Percentiles rank a stretch among this genome's conserved stretches.
phyloP scores from a whole-genome alignment of 2,888 invertebrate species.

The Lottia scabra region DNA sequence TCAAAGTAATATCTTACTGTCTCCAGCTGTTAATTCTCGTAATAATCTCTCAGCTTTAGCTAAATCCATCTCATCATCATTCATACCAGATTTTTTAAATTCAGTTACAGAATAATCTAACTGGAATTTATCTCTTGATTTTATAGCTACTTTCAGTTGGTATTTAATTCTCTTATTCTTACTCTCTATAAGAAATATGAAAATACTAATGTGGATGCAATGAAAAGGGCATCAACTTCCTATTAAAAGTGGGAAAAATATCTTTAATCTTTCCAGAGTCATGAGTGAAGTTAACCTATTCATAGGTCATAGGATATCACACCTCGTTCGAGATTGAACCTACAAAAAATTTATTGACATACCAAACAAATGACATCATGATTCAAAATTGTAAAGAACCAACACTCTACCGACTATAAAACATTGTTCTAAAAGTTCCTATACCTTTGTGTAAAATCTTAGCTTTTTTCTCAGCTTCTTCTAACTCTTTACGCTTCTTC shows the following conservation, averaged over 20 bases:
- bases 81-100: slow-evolving; percentile 61
- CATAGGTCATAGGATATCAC: no score
- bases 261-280: no score
- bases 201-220: no score
- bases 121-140: slow-evolving; percentile 52
- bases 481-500: slow-evolving; percentile 40
- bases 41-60: slow-evolving; percentile 60
- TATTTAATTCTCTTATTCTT: slow-evolving; percentile 54
- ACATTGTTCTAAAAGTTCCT: no score
- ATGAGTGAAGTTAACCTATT: no score
- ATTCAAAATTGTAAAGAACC: no score
- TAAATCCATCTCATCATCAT: slow-evolving; percentile 65
- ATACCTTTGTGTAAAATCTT: slow-evolving; percentile 35
- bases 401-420: no score
- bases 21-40: slow-evolving; percentile 56
- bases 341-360: no score
- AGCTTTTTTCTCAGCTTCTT: slow-evolving; percentile 44
- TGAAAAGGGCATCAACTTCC: no score
- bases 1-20: slow-evolving; percentile 49
- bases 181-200: slow-evolving; percentile 42
- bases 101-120: slow-evolving; percentile 60
- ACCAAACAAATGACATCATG: no score
- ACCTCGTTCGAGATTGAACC: no score
- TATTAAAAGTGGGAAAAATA: no score
- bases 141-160: slow-evolving; percentile 64